Evolutionary conservation across 35 echinoderm and acorn worm species (phyloP).

Genomic region (Diadema setosum): DNA sequence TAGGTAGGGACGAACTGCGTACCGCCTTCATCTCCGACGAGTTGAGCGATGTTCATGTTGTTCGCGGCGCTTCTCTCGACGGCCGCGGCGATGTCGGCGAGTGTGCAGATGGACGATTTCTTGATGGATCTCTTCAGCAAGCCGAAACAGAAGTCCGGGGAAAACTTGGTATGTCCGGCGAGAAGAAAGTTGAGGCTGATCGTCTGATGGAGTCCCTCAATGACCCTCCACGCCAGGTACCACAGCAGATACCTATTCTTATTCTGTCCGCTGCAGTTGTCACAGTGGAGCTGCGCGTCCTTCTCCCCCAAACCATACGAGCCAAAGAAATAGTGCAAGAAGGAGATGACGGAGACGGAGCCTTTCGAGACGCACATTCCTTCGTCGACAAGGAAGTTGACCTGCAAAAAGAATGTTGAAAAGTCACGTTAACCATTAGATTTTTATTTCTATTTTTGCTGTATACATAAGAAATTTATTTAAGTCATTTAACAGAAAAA

Average conservation of each 20-base stretch:
- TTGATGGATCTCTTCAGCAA: constrained; percentile 39
- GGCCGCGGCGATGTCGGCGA: constrained; percentile 19
- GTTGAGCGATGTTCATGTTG: constrained; percentile 21
- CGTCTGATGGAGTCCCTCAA: constrained; percentile 25
- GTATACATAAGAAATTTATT: not conserved
- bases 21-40: constrained; percentile 45
- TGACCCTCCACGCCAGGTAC: constrained; percentile 44
- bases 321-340: constrained; percentile 40
- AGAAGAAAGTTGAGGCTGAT: constrained; percentile 36
- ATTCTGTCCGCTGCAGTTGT: constrained; percentile 68
- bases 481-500: not conserved
- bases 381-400: constrained; percentile 58
- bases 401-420: constrained; percentile 15
- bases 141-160: constrained; percentile 34
- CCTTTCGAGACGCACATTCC: constrained; percentile 26
- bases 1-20: not conserved
- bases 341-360: constrained; percentile 31
- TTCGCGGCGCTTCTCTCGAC: constrained; percentile 12
- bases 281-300: too few relatives aligned
- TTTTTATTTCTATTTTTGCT: not conserved
- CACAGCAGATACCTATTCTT: constrained; percentile 62
- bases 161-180: constrained; percentile 69
- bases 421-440: not conserved
- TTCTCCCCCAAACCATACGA: constrained; percentile 45
- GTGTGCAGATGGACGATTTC: constrained; percentile 11